Percentiles rank a stretch among this genome's conserved stretches.
phyloP scores from a whole-genome alignment of 2,113 vertebrate species.

The Nothobranchius furzeri region DNA sequence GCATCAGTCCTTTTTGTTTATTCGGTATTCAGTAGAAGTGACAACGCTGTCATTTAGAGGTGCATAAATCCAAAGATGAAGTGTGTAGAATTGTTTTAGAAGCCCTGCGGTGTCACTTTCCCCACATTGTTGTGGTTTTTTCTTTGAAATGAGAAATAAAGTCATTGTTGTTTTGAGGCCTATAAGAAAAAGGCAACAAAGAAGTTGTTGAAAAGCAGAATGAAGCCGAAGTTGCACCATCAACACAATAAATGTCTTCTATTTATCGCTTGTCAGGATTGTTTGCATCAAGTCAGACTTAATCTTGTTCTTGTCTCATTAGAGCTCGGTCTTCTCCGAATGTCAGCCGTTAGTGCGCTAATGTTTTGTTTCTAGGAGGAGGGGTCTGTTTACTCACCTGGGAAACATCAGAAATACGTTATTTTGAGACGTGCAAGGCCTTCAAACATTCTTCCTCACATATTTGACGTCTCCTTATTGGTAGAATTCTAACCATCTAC shows the following conservation, averaged over 20 bases:
- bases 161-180: not conserved
- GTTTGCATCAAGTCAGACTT: constrained; percentile 1
- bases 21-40: too few relatives aligned
- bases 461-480: too few relatives aligned
- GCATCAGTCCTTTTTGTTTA: too few relatives aligned
- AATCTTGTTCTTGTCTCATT: constrained; percentile 8
- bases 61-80: constrained; percentile 27
- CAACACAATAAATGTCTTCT: too few relatives aligned
- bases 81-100: constrained; percentile 23
- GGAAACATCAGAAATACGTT: too few relatives aligned
- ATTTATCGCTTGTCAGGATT: constrained; percentile 1
- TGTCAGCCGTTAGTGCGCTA: not conserved
- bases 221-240: not conserved
- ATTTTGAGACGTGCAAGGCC: too few relatives aligned
- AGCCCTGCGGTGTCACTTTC: constrained; percentile 13
- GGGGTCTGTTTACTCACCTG: too few relatives aligned
- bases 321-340: too few relatives aligned
- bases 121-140: not conserved
- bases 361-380: not conserved
- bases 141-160: constrained; percentile 6
- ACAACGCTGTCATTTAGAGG: too few relatives aligned
- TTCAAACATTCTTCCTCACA: too few relatives aligned
- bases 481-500: too few relatives aligned
- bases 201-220: constrained; percentile 7
- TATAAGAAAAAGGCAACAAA: constrained; percentile 1